phyloP scores from a whole-genome alignment of 1,140 invertebrate genomes.

The Hypsibius dujardini region DNA sequence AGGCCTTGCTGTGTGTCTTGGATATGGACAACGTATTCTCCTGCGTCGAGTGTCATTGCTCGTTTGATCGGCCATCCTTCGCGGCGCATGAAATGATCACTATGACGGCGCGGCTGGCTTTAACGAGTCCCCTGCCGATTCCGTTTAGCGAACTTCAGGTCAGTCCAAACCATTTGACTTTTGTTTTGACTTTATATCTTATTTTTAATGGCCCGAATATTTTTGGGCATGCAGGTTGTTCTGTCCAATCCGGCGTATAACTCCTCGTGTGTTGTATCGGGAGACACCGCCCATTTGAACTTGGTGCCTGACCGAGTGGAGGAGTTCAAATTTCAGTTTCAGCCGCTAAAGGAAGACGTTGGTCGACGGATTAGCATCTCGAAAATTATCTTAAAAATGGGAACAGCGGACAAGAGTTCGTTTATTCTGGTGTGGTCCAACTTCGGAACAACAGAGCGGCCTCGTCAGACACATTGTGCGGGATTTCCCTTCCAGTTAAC shows the following conservation, averaged over 20 bases:
- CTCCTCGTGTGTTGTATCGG: not conserved
- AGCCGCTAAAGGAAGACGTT: not conserved
- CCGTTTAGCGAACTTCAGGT: not conserved
- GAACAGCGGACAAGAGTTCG: no score
- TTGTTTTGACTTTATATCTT: no score
- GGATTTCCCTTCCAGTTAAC: not conserved
- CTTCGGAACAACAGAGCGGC: not conserved
- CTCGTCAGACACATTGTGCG: not conserved
- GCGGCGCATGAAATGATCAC: not conserved
- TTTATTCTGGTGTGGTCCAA: no score
- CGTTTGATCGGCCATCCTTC: not conserved
- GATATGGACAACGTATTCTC: not conserved
- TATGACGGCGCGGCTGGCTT: not conserved
- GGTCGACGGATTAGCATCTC: no score
- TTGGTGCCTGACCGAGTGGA: not conserved
- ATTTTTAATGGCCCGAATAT: no score
- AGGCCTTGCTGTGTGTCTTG: not conserved
- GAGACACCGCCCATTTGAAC: not conserved
- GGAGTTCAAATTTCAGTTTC: not conserved
- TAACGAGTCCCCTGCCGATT: not conserved
- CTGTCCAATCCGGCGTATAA: not conserved
- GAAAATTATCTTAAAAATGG: no score
- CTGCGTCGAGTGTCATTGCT: slow-evolving; percentile 4
- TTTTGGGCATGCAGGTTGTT: not conserved
- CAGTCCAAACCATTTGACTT: no score